phyloP scores from a whole-genome alignment of 2,113 vertebrate genomes.

The Scomber japonicus region DNA sequence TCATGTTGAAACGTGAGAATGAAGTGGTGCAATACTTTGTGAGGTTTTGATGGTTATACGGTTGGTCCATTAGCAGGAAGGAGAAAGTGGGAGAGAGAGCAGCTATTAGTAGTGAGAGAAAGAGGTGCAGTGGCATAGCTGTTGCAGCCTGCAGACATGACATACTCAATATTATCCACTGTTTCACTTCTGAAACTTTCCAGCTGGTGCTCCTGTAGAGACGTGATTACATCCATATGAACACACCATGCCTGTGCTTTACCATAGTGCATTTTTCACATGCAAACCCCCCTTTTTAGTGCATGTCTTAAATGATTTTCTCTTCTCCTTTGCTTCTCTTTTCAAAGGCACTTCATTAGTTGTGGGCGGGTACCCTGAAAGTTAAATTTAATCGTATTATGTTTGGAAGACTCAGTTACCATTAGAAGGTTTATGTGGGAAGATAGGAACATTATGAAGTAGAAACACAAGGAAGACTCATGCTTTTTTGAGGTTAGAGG shows the following conservation, averaged over 20 bases:
- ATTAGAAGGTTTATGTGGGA: constrained; percentile 2
- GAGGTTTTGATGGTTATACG: constrained; percentile 17
- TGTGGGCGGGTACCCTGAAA: constrained; percentile 36
- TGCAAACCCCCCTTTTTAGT: neutral
- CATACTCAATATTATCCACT: constrained; percentile 4
- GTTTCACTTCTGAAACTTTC: constrained; percentile 28
- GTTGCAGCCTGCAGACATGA: constrained; percentile 12
- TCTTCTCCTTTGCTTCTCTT: neutral
- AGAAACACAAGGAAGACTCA: constrained; percentile 7
- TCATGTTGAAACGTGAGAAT: constrained; percentile 28
- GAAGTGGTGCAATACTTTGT: constrained; percentile 11
- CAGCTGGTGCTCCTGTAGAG: constrained; percentile 40
- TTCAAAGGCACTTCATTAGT: constrained; percentile 34
- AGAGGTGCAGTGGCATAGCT: neutral
- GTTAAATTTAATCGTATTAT: constrained; percentile 29
- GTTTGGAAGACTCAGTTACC: constrained; percentile 29
- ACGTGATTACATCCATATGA: constrained; percentile 37
- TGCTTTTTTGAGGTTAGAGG: constrained; percentile 9
- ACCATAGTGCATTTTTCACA: neutral
- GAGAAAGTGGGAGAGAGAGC: neutral
- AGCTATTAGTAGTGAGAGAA: neutral
- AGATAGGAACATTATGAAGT: constrained; percentile 17
- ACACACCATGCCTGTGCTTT: constrained; percentile 12
- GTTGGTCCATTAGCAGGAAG: constrained; percentile 22
- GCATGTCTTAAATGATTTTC: neutral